phyloP scores from a whole-genome alignment of 2,113 vertebrate genomes.

The Nymphicus hollandicus region DNA sequence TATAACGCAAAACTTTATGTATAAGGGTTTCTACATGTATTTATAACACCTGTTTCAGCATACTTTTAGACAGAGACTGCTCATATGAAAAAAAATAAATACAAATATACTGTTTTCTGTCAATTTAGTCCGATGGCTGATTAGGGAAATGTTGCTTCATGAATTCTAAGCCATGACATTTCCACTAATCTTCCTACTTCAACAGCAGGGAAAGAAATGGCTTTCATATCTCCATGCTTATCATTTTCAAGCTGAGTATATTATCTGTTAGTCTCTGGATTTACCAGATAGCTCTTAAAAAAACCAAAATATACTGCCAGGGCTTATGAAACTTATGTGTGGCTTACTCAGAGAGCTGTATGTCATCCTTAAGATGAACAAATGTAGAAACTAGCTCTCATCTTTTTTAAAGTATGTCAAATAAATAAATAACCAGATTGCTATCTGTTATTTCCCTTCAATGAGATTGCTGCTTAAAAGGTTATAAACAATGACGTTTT shows the following conservation, averaged over 20 bases:
- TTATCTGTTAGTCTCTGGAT: slow-evolving; percentile 40
- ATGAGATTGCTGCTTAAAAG: slow-evolving; percentile 14
- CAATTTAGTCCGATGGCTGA: slow-evolving; percentile 34
- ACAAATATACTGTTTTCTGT: background rate
- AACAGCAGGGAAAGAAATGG: background rate
- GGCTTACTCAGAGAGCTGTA: background rate
- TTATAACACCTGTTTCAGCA: background rate
- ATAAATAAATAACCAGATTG: slow-evolving; percentile 38
- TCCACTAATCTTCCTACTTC: slow-evolving; percentile 52
- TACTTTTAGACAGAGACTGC: background rate
- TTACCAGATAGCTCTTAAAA: slow-evolving; percentile 24
- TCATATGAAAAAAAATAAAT: background rate
- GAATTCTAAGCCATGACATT: slow-evolving; percentile 48
- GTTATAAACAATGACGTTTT: background rate
- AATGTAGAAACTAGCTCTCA: background rate
- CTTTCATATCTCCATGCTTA: slow-evolving; percentile 15
- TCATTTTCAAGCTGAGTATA: slow-evolving; percentile 37
- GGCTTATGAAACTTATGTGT: background rate
- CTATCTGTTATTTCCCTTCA: slow-evolving; percentile 25
- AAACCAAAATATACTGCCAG: background rate
- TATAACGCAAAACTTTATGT: background rate
- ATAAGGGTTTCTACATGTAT: background rate
- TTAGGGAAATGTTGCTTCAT: slow-evolving; percentile 16
- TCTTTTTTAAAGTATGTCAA: slow-evolving; percentile 14
- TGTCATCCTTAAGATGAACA: background rate